Conservation (phyloP, 2,888 invertebrate genomes). For the Diaprepes abbreviatus region DNA sequence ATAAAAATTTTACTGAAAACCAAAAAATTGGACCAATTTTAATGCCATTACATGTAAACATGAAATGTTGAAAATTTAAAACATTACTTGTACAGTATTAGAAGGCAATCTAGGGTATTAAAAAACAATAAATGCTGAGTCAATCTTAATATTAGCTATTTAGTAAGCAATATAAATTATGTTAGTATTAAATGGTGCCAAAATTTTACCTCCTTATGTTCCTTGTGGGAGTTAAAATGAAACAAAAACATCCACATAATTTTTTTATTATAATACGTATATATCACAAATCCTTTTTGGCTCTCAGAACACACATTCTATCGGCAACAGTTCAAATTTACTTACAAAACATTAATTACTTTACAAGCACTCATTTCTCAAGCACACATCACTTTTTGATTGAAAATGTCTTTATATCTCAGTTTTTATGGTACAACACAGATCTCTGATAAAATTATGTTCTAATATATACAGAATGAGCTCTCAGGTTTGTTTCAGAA, state of each 20-base stretch:
- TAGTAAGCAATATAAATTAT: constrained; percentile 15
- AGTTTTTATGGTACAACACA: constrained; percentile 65
- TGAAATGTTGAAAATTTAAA: no score
- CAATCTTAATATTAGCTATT: constrained; percentile 15
- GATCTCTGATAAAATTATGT: constrained; percentile 65
- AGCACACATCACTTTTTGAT: constrained; percentile 64
- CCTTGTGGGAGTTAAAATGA: constrained; percentile 53
- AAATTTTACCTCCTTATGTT: constrained; percentile 14
- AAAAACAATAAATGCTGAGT: constrained; percentile 6
- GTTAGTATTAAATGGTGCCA: constrained; percentile 14
- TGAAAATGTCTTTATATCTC: constrained; percentile 52
- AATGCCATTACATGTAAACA: no score
- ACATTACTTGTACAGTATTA: no score
- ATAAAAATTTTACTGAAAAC: no score
- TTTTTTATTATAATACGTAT: constrained; percentile 74
- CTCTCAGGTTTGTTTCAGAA: constrained; percentile 59
- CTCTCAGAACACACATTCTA: constrained; percentile 78
- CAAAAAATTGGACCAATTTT: no score
- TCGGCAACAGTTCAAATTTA: constrained; percentile 66
- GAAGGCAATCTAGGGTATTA: neutral
- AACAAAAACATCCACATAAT: constrained; percentile 62
- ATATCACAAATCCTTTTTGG: constrained; percentile 83
- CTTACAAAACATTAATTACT: constrained; percentile 66
- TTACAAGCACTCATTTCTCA: constrained; percentile 60
- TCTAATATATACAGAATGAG: constrained; percentile 66